Conservation (phyloP, 53 echinoderm and acorn worm species). For the Mesocentrotus franciscanus region DNA sequence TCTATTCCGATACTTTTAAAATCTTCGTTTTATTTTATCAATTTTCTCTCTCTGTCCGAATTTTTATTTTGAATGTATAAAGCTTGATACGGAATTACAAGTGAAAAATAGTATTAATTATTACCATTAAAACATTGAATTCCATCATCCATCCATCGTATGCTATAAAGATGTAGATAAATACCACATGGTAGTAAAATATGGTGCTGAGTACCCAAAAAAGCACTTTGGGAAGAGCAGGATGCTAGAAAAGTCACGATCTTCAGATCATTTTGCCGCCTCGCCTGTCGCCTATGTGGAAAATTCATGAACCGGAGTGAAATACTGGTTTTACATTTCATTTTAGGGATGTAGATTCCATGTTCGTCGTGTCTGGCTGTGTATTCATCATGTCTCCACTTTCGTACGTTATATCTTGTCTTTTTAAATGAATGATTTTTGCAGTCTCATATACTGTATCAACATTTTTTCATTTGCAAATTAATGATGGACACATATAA, state of each 20-base stretch:
- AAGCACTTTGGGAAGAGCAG: background rate
- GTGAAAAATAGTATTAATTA: no score
- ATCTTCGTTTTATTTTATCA: no score
- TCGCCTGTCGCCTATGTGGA: background rate
- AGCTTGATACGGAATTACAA: no score
- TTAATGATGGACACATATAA: background rate
- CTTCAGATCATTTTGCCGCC: background rate
- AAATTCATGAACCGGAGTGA: background rate
- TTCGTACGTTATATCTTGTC: background rate
- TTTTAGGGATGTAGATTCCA: background rate
- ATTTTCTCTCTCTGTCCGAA: no score
- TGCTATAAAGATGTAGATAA: background rate
- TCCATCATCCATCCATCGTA: background rate
- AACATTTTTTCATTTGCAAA: background rate
- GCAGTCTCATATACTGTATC: background rate
- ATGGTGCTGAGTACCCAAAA: background rate
- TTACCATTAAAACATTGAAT: no score
- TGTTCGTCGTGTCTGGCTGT: background rate
- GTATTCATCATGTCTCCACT: background rate
- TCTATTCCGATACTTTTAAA: no score
- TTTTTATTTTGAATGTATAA: no score
- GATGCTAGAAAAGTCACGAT: background rate
- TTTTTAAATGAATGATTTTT: background rate
- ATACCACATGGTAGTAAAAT: background rate
- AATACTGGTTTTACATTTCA: background rate